Base-by-base conservation (phyloP, 2,888 invertebrate species). In the Latrodectus hesperus region DNA sequence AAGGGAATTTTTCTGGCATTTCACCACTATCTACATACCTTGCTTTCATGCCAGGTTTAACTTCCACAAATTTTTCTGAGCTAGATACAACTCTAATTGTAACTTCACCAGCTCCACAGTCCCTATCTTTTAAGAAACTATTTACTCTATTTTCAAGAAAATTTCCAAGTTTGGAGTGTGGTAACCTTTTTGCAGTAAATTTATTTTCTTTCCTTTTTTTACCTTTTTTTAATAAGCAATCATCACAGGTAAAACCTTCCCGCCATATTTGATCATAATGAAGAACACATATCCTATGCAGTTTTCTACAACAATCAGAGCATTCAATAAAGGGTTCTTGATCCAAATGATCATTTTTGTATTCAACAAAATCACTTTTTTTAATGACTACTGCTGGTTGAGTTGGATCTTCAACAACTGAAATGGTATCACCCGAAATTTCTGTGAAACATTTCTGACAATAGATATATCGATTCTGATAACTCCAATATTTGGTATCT, bases 401-500 rank as follows among this genome's bases (percentile, higher is more conserved):
- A 91, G 96, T 95, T 75, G 99, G 98, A 93, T 99, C 99, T 92
- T 99, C 99, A 90, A 98, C 98, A 90, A 99, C 94, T 92, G 98
- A 98, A 90, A 99, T 98, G 90, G 98, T 97, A 93, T 99, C 98
- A 90, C 98, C 98, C 92, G 97, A 97, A 93, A 99, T 98, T 93
- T 99, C 99, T 93, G 98, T 98, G 95, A 99, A 99, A 94, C 99
- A 99, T 94, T 99, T 99, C 94, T 98, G 96, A 95, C 99, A 99
- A 95, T 98, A 99, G 91, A 98, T 98, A 93, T 93, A 98, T 98
- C 97, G 97, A 94, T 98, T 98, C 92, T 98, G 98, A 93, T 97
- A 99, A 92, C 97, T 97, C 94, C 96, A 99, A 94, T 99, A 99
- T 93, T 98, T 98, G 84, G 98, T 98, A 93, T 99, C 99, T 90